Evolutionary conservation across 2,113 vertebrate species (phyloP), one percentile per base, ranked within the genome.

Genomic region (Urocitellus parryii): DNA sequence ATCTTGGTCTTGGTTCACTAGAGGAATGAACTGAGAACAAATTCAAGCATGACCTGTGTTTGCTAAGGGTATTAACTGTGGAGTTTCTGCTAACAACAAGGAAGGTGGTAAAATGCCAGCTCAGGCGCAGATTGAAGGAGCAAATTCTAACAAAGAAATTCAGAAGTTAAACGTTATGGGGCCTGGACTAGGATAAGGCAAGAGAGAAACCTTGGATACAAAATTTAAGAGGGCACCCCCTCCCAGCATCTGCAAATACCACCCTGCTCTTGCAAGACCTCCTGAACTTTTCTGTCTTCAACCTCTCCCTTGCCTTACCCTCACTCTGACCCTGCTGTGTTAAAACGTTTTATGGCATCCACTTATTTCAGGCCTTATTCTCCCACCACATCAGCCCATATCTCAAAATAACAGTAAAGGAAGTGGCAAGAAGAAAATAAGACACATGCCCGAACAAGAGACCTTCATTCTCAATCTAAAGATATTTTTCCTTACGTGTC

Each of bases 401-500:
- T 1, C 17, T 89, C 91, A 92, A 94, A 93, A 68, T 87, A 96
- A 73, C n/a, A 61, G 89, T 79, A 18, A 42, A 6, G 7, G 32
- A 37, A 39, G 79, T 86, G 56, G 56, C 39, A 82, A 92, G 34
- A 92, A 20, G 45, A 18, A 65, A 79, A 92, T 20, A 48, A 61
- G 76, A 91, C 2, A 17, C 34, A 10, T 16, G 63, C 13, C 32
- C 51, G 32, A 61, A 68, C 53, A 82, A 58, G 61, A 94, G 73
- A 48, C 11, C 16, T 90, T 78, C 65, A 51, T 67, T 93, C 42
- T 17, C 8, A 34, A 25, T 56, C 20, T 72, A 61, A 97, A 96
- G 34, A 37, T 77, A 76, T 45, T 95, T 90, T 58, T 92, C 39
- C 93, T 92, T 81, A 87, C 53, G 45, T 77, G 37, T 89, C 37